Evolutionary conservation across 2,797 vertebrate species (phyloP).

Genomic region (Muraenolepis orangiensis): DNA sequence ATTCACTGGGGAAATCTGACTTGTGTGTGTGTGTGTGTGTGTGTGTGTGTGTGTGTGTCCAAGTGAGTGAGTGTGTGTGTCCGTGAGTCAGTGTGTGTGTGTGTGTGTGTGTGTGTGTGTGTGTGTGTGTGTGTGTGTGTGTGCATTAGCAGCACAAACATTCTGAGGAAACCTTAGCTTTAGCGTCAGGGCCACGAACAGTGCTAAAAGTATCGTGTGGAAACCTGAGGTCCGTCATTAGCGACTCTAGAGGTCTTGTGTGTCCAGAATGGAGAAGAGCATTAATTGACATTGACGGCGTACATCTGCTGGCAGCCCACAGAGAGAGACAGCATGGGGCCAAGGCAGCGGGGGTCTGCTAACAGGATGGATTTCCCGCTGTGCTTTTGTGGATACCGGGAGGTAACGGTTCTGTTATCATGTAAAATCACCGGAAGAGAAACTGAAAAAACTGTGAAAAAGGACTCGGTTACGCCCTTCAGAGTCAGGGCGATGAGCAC

Average conservation of each 20-base stretch:
- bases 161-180: neutral
- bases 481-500: no score
- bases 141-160: neutral
- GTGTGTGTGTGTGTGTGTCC: no score
- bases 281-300: constrained; percentile 67
- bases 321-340: constrained; percentile 49
- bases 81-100: no score
- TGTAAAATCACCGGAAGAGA: neutral
- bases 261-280: constrained; percentile 38
- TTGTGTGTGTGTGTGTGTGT: no score
- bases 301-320: constrained; percentile 56
- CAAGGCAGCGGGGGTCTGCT: constrained; percentile 60
- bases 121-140: no score
- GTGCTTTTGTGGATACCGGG: constrained; percentile 50
- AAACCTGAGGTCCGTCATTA: constrained; percentile 3
- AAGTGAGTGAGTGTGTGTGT: no score
- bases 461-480: no score
- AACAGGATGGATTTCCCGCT: constrained; percentile 69
- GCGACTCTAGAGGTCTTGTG: constrained; percentile 12
- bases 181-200: no score
- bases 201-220: neutral
- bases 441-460: neutral
- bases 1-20: no score
- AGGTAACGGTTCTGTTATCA: no score
- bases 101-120: no score